Percentiles rank a stretch among this genome's conserved stretches.
These are phyloP conservation scores for Fratercula arctica DNA, from an alignment of 2,797 vertebrate species.

Conservation along the genomic window DNA sequence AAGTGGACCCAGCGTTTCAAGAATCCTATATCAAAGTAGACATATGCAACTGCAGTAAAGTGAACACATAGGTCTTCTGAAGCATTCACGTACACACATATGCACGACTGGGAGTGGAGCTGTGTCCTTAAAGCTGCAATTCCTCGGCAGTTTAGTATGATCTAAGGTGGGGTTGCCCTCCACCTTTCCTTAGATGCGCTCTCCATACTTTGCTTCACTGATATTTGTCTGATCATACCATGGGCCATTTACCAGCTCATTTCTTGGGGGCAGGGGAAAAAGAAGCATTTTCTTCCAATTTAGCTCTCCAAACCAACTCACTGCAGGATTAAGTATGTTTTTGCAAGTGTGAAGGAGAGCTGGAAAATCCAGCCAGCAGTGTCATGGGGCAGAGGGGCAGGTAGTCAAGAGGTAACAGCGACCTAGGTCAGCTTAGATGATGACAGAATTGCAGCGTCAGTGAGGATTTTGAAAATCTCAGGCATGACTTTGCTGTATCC, in stretches of 20 bases:
- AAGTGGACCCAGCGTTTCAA: not conserved
- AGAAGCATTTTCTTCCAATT: not conserved
- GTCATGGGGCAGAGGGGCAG: not conserved
- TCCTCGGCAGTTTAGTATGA: not conserved
- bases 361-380: not conserved
- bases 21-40: not conserved
- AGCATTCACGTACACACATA: not conserved
- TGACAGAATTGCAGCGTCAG: not conserved
- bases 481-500: not conserved
- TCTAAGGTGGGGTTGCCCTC: not conserved
- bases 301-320: not conserved
- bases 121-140: not conserved
- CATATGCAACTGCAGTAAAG: not conserved
- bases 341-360: not conserved
- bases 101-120: not conserved
- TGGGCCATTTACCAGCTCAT: not conserved
- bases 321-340: not conserved
- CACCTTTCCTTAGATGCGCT: not conserved
- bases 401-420: not conserved
- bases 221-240: not conserved
- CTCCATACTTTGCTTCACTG: not conserved
- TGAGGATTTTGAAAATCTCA: not conserved
- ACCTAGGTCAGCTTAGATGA: not conserved
- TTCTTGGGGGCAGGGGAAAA: rapidly evolving
- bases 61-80: not conserved